phyloP scores from a whole-genome alignment of 2,888 invertebrate species.

The Eulithis prunata region DNA sequence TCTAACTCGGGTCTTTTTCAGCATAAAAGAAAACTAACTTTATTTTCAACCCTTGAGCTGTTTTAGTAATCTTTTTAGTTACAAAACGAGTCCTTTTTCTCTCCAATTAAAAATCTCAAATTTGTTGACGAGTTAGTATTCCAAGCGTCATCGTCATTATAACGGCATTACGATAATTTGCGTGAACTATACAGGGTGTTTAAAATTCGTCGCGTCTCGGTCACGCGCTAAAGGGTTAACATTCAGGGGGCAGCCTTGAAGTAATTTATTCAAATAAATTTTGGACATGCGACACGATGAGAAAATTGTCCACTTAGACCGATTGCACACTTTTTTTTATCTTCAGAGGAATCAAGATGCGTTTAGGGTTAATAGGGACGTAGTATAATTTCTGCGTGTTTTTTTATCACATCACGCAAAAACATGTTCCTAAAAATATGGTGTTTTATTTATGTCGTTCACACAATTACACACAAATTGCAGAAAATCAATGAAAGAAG shows the following conservation, averaged over 20 bases:
- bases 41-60: too few species aligned
- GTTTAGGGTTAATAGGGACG: not conserved
- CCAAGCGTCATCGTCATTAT: conserved; percentile 35
- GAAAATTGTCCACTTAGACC: conserved; percentile 65
- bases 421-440: too few species aligned
- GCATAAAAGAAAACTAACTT: too few species aligned
- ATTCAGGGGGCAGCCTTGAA: conserved; percentile 72
- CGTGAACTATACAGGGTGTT: conserved; percentile 50
- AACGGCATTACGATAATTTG: conserved; percentile 51
- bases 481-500: too few species aligned
- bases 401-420: not conserved
- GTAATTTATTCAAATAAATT: conserved; percentile 81
- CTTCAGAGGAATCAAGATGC: not conserved
- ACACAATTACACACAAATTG: too few species aligned
- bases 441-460: too few species aligned
- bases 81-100: not conserved
- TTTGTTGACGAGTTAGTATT: conserved; percentile 28
- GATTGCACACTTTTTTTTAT: conserved; percentile 40
- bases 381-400: not conserved
- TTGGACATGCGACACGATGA: conserved; percentile 67
- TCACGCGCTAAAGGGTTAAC: conserved; percentile 69
- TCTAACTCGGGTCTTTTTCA: too few species aligned
- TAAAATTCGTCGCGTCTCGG: conserved; percentile 56
- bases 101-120: conserved; percentile 17
- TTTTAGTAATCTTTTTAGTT: too few species aligned